phyloP scores from a whole-genome alignment of 2,888 invertebrate genomes.

The Scelioninae gen. 1 region DNA sequence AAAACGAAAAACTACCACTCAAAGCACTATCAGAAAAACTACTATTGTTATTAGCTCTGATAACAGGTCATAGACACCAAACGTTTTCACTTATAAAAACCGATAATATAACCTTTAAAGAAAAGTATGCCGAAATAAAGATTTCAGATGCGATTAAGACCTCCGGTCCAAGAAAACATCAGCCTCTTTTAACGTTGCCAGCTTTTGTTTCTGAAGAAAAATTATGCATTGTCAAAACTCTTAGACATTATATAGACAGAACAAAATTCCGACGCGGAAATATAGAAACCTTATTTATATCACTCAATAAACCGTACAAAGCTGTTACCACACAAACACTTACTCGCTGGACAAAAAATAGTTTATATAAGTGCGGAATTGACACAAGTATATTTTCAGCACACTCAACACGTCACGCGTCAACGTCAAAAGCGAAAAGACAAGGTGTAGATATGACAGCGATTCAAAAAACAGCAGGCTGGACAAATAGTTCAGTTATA shows the following conservation, averaged over 20 bases:
- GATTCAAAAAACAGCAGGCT: neutral
- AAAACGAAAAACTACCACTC: too few species aligned
- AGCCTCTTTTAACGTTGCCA: slow-evolving; percentile 1
- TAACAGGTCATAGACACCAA: too few species aligned
- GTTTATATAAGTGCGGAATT: neutral
- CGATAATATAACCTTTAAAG: too few species aligned
- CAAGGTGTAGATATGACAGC: slow-evolving; percentile 16
- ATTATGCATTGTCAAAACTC: neutral
- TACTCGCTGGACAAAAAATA: neutral
- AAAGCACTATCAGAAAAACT: too few species aligned
- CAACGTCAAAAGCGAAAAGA: slow-evolving; percentile 34
- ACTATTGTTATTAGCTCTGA: too few species aligned
- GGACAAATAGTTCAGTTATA: neutral
- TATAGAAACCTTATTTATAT: neutral
- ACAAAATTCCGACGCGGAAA: neutral
- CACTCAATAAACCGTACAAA: neutral
- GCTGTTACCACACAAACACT: neutral
- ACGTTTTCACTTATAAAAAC: too few species aligned
- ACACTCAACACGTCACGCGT: slow-evolving; percentile 26
- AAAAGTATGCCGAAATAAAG: neutral
- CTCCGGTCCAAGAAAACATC: slow-evolving; percentile 21
- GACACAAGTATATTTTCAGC: slow-evolving; percentile 23
- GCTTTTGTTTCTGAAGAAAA: neutral
- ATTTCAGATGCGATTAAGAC: slow-evolving; percentile 19
- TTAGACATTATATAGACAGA: neutral